A percentile compares a stretch with the other conserved stretches of the same genome.
Evolutionary conservation across 2,888 invertebrate species (phyloP).

Genomic region (Pterostichus madidus): DNA sequence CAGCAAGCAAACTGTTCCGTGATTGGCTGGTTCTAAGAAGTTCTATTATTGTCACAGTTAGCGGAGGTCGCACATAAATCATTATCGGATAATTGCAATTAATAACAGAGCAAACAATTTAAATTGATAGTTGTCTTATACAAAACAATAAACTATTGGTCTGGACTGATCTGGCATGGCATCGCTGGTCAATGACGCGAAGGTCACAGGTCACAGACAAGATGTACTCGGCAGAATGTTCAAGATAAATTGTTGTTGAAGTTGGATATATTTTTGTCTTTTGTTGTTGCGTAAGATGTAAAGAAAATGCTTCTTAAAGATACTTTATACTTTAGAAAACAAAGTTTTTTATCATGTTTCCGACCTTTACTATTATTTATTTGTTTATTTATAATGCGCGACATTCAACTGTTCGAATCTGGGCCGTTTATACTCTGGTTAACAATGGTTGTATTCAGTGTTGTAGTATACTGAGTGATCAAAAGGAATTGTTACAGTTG

Average conservation of each 20-base stretch:
- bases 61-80: constrained; percentile 10
- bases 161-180: background rate
- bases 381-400: background rate
- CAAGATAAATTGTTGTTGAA: background rate
- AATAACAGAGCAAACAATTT: constrained; percentile 41
- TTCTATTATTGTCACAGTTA: constrained; percentile 4
- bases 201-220: constrained; percentile 45
- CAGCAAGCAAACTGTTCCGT: background rate
- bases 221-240: constrained; percentile 1
- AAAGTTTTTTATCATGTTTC: background rate
- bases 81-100: constrained; percentile 53
- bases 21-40: background rate
- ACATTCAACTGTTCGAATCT: no score
- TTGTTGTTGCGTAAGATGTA: background rate
- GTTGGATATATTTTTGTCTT: background rate
- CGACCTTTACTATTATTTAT: background rate
- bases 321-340: constrained; percentile 23
- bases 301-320: background rate
- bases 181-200: constrained; percentile 52
- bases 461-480: no score
- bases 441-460: no score
- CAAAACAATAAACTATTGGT: constrained; percentile 48
- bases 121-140: constrained; percentile 58
- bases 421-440: no score
- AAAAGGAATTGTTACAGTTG: no score